Evolutionary conservation across 2,888 invertebrate species (phyloP).

Genomic region (Phaonia tiefii): DNA sequence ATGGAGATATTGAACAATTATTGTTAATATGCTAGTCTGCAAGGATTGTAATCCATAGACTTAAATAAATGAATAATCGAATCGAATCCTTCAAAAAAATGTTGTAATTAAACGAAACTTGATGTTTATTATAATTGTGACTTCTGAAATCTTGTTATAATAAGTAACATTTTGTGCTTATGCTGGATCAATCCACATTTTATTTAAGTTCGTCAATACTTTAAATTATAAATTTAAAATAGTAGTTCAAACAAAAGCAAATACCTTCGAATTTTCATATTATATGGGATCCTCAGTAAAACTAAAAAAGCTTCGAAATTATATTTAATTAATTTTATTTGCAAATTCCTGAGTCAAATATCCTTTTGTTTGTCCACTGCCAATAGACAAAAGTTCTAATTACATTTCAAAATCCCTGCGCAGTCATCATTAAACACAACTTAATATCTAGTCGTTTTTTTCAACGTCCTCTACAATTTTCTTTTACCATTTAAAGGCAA

Average conservation of each 20-base stretch:
- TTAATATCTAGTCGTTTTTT: conserved; percentile 57
- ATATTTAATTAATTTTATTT: not conserved
- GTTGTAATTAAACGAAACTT: too few relatives aligned
- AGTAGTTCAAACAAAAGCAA: too few relatives aligned
- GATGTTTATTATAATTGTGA: too few relatives aligned
- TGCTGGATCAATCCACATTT: too few relatives aligned
- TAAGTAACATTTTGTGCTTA: not conserved
- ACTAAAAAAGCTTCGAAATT: too few relatives aligned
- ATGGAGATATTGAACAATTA: not conserved
- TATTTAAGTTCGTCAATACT: too few relatives aligned
- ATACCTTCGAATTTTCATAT: too few relatives aligned
- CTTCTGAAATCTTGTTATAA: too few relatives aligned
- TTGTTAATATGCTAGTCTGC: too few relatives aligned
- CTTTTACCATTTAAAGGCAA: conserved; percentile 51
- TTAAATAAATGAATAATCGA: not conserved
- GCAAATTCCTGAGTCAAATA: conserved; percentile 12
- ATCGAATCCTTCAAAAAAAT: not conserved
- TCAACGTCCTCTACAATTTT: conserved; percentile 37
- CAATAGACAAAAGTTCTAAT: conserved; percentile 44
- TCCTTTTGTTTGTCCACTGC: conserved; percentile 22
- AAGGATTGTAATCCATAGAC: too few relatives aligned
- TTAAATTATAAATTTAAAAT: too few relatives aligned
- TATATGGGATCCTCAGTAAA: too few relatives aligned
- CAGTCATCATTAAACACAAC: conserved; percentile 55
- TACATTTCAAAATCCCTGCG: conserved; percentile 45